Percentiles rank a stretch among this genome's conserved stretches.
Evolutionary conservation across 1,140 invertebrate genomes (phyloP).

Genomic region (Daktulosphaira vitifoliae): DNA sequence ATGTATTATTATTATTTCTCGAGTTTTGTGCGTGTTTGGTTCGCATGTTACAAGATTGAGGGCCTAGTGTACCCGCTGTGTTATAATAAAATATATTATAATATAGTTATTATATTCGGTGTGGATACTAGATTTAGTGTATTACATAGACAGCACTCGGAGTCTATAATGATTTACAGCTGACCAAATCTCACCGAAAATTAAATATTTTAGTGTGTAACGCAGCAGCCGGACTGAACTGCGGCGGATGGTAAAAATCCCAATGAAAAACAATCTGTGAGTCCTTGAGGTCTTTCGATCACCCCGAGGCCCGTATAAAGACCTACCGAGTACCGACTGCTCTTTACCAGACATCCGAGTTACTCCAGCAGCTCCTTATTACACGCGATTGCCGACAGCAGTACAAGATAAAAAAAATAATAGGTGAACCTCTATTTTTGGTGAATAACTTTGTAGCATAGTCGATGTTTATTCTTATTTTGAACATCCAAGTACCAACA

Average conservation of each 20-base stretch:
- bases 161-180: neutral
- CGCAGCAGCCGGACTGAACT: neutral
- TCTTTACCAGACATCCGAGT: neutral
- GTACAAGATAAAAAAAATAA: constrained; percentile 9
- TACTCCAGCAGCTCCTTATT: constrained; percentile 4
- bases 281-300: constrained; percentile 14
- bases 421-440: neutral
- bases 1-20: neutral
- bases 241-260: neutral
- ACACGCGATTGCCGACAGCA: constrained; percentile 8
- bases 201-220: constrained; percentile 2
- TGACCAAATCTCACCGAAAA: constrained; percentile 6
- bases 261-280: constrained; percentile 18
- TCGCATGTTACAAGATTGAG: neutral
- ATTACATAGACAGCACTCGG: neutral
- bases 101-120: no score
- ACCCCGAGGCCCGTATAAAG: constrained; percentile 3
- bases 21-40: constrained; percentile 19
- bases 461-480: neutral
- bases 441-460: neutral
- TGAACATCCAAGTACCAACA: no score
- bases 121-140: neutral
- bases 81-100: no score
- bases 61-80: no score
- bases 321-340: neutral